Conservation (phyloP, 2,113 vertebrate species). For the Poecilia latipinna region DNA sequence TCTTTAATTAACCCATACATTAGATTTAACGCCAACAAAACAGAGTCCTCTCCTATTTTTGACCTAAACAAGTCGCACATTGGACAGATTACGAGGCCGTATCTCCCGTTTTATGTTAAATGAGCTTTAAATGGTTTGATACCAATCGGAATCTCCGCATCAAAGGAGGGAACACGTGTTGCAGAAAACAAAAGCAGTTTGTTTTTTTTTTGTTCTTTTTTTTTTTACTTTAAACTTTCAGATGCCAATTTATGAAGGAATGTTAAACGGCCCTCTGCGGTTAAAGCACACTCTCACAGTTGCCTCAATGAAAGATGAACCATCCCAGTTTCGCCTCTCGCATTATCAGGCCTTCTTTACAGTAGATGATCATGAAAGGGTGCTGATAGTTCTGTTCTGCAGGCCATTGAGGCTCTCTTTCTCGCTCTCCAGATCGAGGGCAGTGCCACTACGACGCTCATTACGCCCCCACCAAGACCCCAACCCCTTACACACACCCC, state of each 20-base stretch:
- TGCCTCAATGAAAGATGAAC: constrained; percentile 34
- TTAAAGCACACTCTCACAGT: constrained; percentile 34
- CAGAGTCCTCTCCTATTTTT: constrained; percentile 13
- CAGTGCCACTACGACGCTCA: constrained; percentile 65
- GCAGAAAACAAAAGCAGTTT: constrained; percentile 29
- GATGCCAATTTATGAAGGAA: constrained; percentile 61
- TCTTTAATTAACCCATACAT: constrained; percentile 78
- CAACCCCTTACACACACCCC: background rate
- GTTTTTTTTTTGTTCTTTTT: too few relatives aligned
- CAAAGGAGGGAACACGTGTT: constrained; percentile 59
- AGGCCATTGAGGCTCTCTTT: constrained; percentile 52
- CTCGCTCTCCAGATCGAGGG: constrained; percentile 48
- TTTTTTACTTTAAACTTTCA: constrained; percentile 27
- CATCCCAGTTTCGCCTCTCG: constrained; percentile 36
- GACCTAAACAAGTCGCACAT: constrained; percentile 14
- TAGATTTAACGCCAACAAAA: constrained; percentile 76
- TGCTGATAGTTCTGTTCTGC: constrained; percentile 62
- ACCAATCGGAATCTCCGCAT: constrained; percentile 49
- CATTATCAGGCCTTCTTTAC: constrained; percentile 51
- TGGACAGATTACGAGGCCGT: constrained; percentile 41
- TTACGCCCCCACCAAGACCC: constrained; percentile 31
- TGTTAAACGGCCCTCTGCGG: constrained; percentile 55
- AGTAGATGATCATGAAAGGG: constrained; percentile 73
- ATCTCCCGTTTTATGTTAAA: constrained; percentile 44
- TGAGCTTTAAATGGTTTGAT: constrained; percentile 50